Evolutionary conservation across 1,140 invertebrate species (phyloP), one percentile per base, ranked within the genome.

Genomic region (Diorhabda sublineata): DNA sequence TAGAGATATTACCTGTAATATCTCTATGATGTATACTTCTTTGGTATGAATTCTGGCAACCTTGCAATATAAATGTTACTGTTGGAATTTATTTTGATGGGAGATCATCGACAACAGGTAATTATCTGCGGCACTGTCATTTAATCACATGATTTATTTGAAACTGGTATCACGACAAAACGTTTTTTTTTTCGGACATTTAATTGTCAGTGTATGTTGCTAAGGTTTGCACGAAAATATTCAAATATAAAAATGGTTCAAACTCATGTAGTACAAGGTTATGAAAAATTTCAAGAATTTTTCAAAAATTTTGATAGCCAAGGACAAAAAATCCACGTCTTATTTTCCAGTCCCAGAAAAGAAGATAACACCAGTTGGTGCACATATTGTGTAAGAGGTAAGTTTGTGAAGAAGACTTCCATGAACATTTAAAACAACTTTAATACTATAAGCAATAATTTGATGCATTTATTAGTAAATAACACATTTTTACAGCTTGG

Each of bases 401-500:
- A 69, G 26, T 26, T 1, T 26, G 26, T 26, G 1, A 26, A 26
- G 26, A 26, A 26, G 26, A 26, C 26, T 26, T 26, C 26, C 26
- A 26, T 26, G 26, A 26, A 26, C 26, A 26, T 26, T 26, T 26
- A 26, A 26, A 26, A 26, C 26, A 26, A 1, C 26, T 26, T 26
- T 26, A 26, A 26, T 26, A 26, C 26, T 26, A 26, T 26, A 26
- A 26, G 26, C 26, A 26, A 26, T 1, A 26, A 26, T 26, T 1
- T 26, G 26, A 26, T 26, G 26, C 26, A 26, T 26, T 26, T 26
- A 26, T 26, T 26, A 26, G 26, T 26, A 26, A 26, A 26, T 26
- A 26, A 26, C 26, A 26, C 26, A 71, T 77, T 71, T 71, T 82
- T 83, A 60, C 69, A 88, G 87, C 87, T 11, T 82, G 84, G 75